Evolutionary conservation across 2,888 invertebrate genomes (phyloP), one percentile per base, ranked within the genome.

Genomic region (Protodeltote pygarga): DNA sequence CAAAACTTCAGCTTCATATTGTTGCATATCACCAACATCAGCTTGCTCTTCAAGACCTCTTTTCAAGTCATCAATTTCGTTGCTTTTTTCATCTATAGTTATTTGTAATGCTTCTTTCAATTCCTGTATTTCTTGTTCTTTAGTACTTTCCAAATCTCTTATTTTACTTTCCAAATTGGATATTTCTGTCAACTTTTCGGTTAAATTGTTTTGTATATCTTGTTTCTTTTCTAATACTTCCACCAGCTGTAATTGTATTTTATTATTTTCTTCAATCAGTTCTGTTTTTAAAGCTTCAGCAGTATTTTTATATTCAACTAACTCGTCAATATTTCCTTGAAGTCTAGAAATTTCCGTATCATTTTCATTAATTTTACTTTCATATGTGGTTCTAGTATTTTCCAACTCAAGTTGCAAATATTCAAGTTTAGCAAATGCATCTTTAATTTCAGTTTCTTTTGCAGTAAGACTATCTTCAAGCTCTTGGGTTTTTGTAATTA

Each of bases 381-480:
- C 76, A 28, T 77, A 73, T 29, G 40, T 50, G 21, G 20, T 42
- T 59, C 75, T 79, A 11, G 48, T 60, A 29, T 21, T 66, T 50
- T 82, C 71, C 21, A 81, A 66, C 46, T 83, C 75, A 39, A 27
- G 46, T 51, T 79, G 68, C 29, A 83, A 51, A 2, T 48, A 44
- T 21, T 53, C 60, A 15, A 86, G 52, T 51, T 82, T 77, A 5
- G 77, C 71, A 10, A 77, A 23, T 10, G 77, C 65, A 13, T 77
- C 72, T 55, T 81, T 77, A 13, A 85, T 64, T 75, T 85, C 81
- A 6, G 35, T 37, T 35, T 87, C 81, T 73, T 82, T 86, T 19
- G 68, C 48, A 39, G 39, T 62, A n/a, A 87, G 45, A 19, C 40
- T 57, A 16, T 67, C 64, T 45, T 84, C 78, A 48, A 79, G 70